These are phyloP conservation scores for Stictonetta naevosa DNA, from an alignment of 2,113 vertebrate species.

Conservation along the genomic window DNA sequence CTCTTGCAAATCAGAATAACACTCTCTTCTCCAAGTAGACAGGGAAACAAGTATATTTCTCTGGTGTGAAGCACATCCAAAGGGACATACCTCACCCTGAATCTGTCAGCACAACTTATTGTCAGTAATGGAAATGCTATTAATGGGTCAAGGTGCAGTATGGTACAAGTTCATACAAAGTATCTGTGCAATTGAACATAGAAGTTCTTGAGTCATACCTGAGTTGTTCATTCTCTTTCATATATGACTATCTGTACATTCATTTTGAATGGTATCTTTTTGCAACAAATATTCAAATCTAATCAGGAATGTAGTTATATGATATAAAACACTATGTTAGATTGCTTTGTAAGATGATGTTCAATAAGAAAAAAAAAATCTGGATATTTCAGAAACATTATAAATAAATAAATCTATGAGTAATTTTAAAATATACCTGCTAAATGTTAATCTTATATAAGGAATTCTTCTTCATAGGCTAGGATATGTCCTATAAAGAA, in stretches of 20 bases:
- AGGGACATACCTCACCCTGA: not conserved
- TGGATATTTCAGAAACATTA: not conserved
- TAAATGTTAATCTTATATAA: not conserved
- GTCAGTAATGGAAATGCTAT: not conserved
- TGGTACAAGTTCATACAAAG: not conserved
- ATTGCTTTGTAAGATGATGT: not conserved
- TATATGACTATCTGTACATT: not conserved
- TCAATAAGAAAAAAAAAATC: not conserved
- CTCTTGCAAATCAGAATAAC: not conserved
- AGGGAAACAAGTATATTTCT: not conserved
- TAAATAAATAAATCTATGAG: not conserved
- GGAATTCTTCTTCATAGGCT: not conserved
- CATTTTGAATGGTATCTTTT: fast-evolving
- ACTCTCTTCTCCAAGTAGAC: not conserved
- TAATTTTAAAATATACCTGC: not conserved
- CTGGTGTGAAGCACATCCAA: not conserved
- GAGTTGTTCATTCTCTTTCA: not conserved
- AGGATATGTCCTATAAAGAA: not conserved
- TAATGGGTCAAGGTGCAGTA: not conserved
- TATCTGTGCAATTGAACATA: not conserved
- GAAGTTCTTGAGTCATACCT: not conserved
- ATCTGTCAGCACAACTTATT: not conserved
- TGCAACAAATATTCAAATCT: not conserved
- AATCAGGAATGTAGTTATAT: not conserved
- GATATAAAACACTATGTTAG: not conserved